Evolutionary conservation across 2,888 invertebrate genomes (phyloP).

Genomic region (Phoenoteleia sp.): DNA sequence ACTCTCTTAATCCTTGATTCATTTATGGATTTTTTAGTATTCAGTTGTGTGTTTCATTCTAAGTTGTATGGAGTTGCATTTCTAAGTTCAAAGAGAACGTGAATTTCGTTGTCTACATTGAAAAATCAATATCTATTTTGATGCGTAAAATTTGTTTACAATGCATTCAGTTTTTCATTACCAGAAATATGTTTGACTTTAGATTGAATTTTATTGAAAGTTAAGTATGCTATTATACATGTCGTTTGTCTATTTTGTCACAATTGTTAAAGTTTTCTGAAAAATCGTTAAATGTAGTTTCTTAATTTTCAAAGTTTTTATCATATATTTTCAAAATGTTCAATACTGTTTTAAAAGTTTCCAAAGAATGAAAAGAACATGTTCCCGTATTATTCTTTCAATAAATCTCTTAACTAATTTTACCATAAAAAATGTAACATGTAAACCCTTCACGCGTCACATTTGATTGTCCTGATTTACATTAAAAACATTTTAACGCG

Average conservation of each 20-base stretch:
- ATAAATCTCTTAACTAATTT: neutral
- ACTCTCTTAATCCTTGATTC: constrained; percentile 46
- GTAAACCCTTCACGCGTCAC: constrained; percentile 24
- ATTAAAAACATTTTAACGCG: too few species aligned
- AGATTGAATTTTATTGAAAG: too few species aligned
- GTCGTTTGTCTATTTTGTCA: neutral
- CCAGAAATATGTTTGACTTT: too few species aligned
- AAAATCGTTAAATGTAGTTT: neutral
- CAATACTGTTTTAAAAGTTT: neutral
- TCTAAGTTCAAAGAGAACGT: too few species aligned
- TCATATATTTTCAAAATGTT: neutral
- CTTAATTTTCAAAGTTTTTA: neutral
- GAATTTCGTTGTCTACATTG: neutral
- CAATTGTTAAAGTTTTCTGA: constrained; percentile 10
- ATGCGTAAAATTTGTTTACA: too few species aligned
- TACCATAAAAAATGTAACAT: neutral
- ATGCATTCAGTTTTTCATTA: too few species aligned
- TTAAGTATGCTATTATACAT: too few species aligned
- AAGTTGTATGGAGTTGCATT: too few species aligned
- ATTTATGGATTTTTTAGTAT: constrained; percentile 33
- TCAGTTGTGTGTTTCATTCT: too few species aligned
- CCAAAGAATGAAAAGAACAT: neutral
- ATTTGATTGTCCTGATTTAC: neutral
- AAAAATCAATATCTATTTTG: too few species aligned
- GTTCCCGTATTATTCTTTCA: neutral